Conservation (phyloP, 1,140 invertebrate genomes). For the Gonatopus flavifemur region DNA sequence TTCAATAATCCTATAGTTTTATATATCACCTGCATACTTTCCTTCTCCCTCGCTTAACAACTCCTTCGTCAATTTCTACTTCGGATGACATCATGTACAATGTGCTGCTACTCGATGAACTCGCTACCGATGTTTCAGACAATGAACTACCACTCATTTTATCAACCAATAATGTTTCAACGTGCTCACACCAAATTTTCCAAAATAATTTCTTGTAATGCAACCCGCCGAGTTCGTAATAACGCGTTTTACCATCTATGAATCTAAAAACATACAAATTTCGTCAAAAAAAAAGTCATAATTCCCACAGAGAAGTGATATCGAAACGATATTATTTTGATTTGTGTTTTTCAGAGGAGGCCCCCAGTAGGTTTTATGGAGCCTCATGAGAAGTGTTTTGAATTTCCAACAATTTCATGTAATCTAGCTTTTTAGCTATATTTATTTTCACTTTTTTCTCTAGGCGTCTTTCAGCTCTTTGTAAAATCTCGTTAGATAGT, state of each 20-base stretch:
- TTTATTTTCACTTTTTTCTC: no score
- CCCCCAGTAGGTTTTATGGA: no score
- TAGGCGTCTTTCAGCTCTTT: no score
- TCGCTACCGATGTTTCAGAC: constrained; percentile 60
- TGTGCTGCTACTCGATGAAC: constrained; percentile 54
- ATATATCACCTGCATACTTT: constrained; percentile 17
- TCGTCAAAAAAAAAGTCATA: constrained; percentile 3
- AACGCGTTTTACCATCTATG: constrained; percentile 39
- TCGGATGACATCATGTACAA: constrained; percentile 43
- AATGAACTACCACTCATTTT: constrained; percentile 50
- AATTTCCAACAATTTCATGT: no score
- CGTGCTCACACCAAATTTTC: constrained; percentile 61
- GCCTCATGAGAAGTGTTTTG: no score
- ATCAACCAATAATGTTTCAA: constrained; percentile 47
- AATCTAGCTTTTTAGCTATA: no score
- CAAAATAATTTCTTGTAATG: constrained; percentile 48
- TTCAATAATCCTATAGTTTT: background rate
- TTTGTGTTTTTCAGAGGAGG: no score
- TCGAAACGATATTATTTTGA: no score
- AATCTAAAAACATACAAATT: constrained; percentile 41
- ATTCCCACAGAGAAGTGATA: no score
- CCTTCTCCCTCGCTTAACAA: constrained; percentile 3
- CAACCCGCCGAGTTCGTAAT: constrained; percentile 46
- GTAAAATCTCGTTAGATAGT: no score
- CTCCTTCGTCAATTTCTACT: constrained; percentile 16